These are phyloP conservation scores for Dryobates pubescens DNA, from an alignment of 2,797 vertebrate genomes.

Conservation along the genomic window DNA sequence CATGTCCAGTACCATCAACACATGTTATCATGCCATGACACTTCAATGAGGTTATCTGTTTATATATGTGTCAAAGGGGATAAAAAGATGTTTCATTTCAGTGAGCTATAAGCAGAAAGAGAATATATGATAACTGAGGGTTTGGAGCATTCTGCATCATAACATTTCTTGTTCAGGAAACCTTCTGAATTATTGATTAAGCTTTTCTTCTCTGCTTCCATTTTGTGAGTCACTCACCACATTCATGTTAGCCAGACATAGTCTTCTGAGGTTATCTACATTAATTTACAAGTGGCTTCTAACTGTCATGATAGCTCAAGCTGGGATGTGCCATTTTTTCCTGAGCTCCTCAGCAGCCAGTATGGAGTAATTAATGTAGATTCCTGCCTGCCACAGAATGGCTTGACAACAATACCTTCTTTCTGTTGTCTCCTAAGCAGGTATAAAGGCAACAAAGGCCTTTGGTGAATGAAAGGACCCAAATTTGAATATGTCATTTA, in stretches of 20 bases:
- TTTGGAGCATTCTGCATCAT: not conserved
- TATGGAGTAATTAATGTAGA: not conserved
- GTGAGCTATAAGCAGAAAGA: not conserved
- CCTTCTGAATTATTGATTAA: constrained; percentile 53
- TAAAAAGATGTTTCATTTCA: not conserved
- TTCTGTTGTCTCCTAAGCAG: not conserved
- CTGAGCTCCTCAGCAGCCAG: not conserved
- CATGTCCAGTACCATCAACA: not conserved
- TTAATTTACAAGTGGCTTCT: not conserved
- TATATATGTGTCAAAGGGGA: constrained; percentile 12
- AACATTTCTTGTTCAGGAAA: not conserved
- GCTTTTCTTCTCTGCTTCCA: not conserved
- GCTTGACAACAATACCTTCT: not conserved
- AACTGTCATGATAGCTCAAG: not conserved
- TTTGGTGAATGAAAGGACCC: constrained; percentile 23
- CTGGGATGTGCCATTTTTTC: not conserved
- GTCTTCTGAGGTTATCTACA: not conserved
- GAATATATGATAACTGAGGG: not conserved
- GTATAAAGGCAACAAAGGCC: constrained; percentile 11
- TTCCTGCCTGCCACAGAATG: not conserved
- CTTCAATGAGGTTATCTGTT: not conserved
- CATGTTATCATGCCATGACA: not conserved
- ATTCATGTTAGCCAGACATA: not conserved
- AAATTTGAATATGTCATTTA: not conserved
- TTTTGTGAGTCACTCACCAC: not conserved